Base-by-base conservation (phyloP, 2,888 invertebrate genomes). In the Calliphora vomitoria region DNA sequence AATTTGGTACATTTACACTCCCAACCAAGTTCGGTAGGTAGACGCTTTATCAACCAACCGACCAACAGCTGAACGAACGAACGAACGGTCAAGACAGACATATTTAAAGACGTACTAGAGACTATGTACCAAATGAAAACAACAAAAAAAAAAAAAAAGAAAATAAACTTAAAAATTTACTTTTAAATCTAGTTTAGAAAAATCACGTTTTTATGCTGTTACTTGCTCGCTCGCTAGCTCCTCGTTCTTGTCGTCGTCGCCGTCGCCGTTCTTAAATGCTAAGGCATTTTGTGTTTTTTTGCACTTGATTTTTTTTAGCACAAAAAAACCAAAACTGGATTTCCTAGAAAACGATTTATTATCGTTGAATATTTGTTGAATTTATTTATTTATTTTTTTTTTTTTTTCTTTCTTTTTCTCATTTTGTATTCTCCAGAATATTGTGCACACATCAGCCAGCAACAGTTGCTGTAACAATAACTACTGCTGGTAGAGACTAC, bases 281-380 rank as follows among this genome's bases (percentile, higher is more conserved):
- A 62, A 78, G 58, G 84, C 50, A 81, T 62, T 55, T 62, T 80
- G 69, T 81, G 0, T 44, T 53, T 78, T 71, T 62, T 75, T 82
- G 50, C 80, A 80, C 71, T 83, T 81, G 83, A 71, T 80, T 83
- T 88, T 83, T 88, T 80, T 78, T 69, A 78, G 78, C 60, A 86
- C 82, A 82, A 88, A 89, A 55, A 89, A 87, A 81, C 88, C 89
- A 89, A 90, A 89, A 90, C 90, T 89, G 88, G 89, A 89, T 90
- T 90, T 89, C 90, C 88, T 86, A 86, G 89, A 90, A 89, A 90
- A 89, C 88, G 87, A 89, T 85, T 88, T 84, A 88, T 86, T 80
- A 88, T 86, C 82, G 85, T 79, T 84, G 58, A 87, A 85, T 84
- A 85, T 87, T 88, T 85, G 85, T 81, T 78, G 53, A 84, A 79